Evolutionary conservation across 2,113 vertebrate species (phyloP).

Genomic region (Myrmecophaga tridactyla): DNA sequence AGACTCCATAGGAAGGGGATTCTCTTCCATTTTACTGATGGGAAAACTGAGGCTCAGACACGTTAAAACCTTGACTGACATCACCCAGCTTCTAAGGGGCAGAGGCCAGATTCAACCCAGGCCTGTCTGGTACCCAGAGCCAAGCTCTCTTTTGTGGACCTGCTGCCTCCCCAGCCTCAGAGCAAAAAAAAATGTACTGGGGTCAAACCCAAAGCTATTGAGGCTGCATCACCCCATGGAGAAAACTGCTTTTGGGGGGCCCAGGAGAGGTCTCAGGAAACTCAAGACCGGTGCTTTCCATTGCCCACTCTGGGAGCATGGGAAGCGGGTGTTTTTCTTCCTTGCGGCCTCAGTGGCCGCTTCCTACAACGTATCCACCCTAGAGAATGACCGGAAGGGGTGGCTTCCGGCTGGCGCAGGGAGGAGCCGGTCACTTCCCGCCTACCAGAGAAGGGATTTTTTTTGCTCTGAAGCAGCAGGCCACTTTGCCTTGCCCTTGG

Average conservation of each 20-base stretch:
- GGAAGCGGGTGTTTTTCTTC: constrained; percentile 74
- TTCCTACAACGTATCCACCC: constrained; percentile 64
- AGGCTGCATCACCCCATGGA: background rate
- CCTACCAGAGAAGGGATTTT: background rate
- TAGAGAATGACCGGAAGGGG: constrained; percentile 74
- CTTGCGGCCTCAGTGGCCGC: constrained; percentile 12
- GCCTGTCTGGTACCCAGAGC: background rate
- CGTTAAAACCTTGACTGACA: background rate
- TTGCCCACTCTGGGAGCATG: background rate
- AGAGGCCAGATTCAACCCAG: background rate
- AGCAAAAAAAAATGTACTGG: background rate
- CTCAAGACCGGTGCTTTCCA: constrained; percentile 26
- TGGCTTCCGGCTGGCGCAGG: constrained; percentile 54
- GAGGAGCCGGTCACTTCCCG: constrained; percentile 41
- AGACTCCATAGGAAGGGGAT: background rate
- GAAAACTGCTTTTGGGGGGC: background rate
- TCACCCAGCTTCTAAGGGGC: background rate
- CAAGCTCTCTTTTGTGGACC: background rate
- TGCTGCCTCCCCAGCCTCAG: background rate
- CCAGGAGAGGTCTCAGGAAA: background rate
- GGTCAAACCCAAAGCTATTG: background rate
- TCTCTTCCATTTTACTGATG: background rate
- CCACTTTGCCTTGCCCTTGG: background rate
- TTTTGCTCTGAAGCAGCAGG: constrained; percentile 22
- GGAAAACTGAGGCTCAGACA: constrained; percentile 5